Evolutionary conservation across 2,797 vertebrate genomes (phyloP), one percentile per base, ranked within the genome.

Genomic region (Bufotes viridis): DNA sequence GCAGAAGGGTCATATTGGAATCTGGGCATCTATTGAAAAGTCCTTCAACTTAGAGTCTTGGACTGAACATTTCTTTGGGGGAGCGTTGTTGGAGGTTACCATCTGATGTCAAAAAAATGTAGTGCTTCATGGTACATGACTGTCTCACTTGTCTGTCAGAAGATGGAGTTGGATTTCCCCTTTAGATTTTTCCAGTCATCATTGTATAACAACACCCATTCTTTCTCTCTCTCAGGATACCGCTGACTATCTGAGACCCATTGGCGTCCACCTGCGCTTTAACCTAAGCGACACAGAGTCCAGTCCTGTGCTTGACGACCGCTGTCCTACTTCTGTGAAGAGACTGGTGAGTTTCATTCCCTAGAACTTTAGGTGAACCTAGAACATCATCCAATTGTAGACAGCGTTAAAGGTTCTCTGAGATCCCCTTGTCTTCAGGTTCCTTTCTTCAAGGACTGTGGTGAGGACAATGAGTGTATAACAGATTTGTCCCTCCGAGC

Each of bases 381-480:
- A 78, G 49, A 24, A 78, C 22, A 7, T 15, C 6, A 22, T 13
- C 14, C 2, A 24, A 26, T 24, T 12, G 11, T 65, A 24, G 20
- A n/a, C 63, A 65, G 9, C n/a, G 24, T n/a, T 10, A 11, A 70
- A 72, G n/a, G 14, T 65, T 29, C 26, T 18, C 82, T 65, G 12
- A 61, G 12, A 61, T 42, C 11, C 13, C 17, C 24, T 42, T 87
- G 2, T 58, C 58, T 84, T 15, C 90, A 99, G 98, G 96, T 99
- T 90, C 95, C 96, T 0, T 99, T 99, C 94, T 98, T 97, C 57
- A 99, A 98, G 94, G 98, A 99, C 81, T 99, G 98, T 0, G 98
- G 98, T 0, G 96, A 97, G 6, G 98, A 99, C 18, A 94, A 99
- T 0, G 96, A 97, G 88, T 99, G 98, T 7, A 91, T 97, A 55